phyloP scores from a whole-genome alignment of 2,113 vertebrate species.

The Trachemys scripta region DNA sequence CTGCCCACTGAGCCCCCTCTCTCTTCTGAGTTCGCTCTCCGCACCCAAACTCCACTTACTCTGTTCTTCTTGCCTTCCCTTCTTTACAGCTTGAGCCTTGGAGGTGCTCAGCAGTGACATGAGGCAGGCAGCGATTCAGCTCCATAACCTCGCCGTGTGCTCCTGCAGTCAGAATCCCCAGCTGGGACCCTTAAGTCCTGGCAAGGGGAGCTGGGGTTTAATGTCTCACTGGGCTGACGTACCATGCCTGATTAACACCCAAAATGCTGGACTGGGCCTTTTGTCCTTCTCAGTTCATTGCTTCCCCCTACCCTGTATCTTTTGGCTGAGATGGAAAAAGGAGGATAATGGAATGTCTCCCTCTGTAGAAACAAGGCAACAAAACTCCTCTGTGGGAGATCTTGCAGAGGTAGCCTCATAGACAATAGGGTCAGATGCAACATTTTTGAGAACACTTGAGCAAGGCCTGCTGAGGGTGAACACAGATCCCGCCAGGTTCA shows the following conservation, averaged over 20 bases:
- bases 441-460: background rate
- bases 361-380: background rate
- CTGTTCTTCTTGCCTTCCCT: background rate
- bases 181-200: background rate
- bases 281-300: background rate
- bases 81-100: background rate
- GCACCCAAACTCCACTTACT: background rate
- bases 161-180: background rate
- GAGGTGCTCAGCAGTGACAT: background rate
- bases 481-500: background rate
- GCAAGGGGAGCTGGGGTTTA: background rate
- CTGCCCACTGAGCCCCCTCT: background rate
- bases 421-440: background rate
- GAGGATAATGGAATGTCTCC: background rate
- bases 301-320: background rate
- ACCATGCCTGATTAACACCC: background rate
- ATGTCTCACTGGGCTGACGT: background rate
- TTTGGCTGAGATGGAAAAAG: background rate
- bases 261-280: background rate
- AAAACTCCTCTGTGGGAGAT: background rate
- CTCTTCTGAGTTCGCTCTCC: background rate
- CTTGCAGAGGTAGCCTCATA: background rate
- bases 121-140: background rate
- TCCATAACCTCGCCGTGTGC: background rate
- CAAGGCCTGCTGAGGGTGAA: background rate